phyloP scores from a whole-genome alignment of 2,113 vertebrate species.

The Heterocephalus glaber region DNA sequence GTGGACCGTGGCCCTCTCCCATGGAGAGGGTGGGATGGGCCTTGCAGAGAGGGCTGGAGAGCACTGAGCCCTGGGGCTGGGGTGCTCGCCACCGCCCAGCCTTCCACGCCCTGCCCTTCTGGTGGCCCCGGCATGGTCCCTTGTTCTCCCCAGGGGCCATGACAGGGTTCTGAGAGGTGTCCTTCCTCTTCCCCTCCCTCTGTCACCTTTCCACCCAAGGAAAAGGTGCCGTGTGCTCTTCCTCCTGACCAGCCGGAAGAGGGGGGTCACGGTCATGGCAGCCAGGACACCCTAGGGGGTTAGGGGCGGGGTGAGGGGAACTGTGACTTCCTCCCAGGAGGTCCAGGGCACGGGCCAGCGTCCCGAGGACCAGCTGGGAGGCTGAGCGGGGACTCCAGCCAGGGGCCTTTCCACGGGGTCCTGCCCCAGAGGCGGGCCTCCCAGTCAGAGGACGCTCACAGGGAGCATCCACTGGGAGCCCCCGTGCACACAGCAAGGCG shows the following conservation, averaged over 20 bases:
- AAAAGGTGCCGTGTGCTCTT: neutral
- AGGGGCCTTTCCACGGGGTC: neutral
- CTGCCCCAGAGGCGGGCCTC: too few species aligned
- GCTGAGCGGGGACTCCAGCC: too few species aligned
- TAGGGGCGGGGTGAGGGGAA: accelerated
- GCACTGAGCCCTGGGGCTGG: too few species aligned
- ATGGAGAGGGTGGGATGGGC: too few species aligned
- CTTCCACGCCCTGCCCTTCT: too few species aligned
- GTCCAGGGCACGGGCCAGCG: too few species aligned
- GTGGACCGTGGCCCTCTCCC: neutral
- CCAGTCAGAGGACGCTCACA: too few species aligned
- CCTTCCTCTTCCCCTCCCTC: neutral
- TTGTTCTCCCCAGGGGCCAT: neutral
- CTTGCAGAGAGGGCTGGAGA: neutral
- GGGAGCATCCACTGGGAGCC: neutral
- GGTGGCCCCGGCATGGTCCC: neutral
- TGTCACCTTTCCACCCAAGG: neutral
- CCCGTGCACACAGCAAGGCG: neutral
- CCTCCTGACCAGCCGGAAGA: neutral
- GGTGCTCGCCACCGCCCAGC: too few species aligned
- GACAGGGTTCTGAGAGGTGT: neutral
- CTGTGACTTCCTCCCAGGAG: neutral
- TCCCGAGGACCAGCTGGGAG: neutral
- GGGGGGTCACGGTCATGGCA: too few species aligned
- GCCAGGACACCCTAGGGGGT: accelerated